Conservation (phyloP, 1,140 invertebrate species). For the Glossosoma conforme region DNA sequence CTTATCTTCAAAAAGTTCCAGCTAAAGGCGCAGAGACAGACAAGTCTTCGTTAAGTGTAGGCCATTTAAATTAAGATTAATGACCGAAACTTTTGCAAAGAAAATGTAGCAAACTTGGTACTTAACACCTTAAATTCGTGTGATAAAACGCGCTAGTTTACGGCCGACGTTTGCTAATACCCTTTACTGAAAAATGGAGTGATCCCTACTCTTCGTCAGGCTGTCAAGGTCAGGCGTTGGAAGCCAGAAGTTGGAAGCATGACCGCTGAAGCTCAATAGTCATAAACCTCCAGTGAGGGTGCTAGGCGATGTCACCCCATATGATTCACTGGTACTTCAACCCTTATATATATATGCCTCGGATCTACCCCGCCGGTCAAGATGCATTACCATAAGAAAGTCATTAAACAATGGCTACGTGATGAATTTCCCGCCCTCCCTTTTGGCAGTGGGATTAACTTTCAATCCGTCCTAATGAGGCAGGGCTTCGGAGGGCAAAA, state of each 20-base stretch:
- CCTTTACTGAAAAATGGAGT: no score
- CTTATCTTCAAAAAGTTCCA: no score
- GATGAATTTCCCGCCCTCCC: constrained; percentile 23
- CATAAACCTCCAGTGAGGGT: constrained; percentile 11
- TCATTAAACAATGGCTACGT: constrained; percentile 29
- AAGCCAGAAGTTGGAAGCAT: background rate
- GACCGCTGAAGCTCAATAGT: background rate
- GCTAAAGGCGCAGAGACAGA: no score
- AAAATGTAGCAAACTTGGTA: no score
- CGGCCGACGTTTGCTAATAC: no score
- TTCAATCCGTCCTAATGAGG: constrained; percentile 31
- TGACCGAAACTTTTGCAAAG: no score
- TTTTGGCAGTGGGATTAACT: constrained; percentile 26
- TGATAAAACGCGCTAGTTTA: no score
- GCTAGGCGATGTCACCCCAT: constrained; percentile 12
- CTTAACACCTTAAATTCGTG: no score
- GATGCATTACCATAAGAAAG: constrained; percentile 30
- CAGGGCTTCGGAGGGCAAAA: constrained; percentile 11
- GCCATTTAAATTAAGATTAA: no score
- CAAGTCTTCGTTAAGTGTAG: no score
- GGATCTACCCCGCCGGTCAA: constrained; percentile 16
- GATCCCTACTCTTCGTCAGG: constrained; percentile 1
- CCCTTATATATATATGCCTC: no score
- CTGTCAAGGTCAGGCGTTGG: constrained; percentile 21
- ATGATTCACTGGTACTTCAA: constrained; percentile 11